Evolutionary conservation across 2,888 invertebrate species (phyloP).

Genomic region (Sepioteuthis lessoniana): DNA sequence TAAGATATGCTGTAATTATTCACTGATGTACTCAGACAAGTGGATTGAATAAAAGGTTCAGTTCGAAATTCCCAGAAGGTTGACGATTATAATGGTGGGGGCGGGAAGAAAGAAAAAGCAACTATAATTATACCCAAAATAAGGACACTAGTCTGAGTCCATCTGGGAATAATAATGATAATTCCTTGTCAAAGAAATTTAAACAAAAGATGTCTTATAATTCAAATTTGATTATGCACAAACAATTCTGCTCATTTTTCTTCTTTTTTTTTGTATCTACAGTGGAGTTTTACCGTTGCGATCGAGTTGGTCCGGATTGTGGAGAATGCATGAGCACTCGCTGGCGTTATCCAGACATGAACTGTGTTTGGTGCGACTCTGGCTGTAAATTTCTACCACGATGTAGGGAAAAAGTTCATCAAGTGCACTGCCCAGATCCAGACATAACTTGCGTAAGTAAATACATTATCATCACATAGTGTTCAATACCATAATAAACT

Average conservation of each 20-base stretch:
- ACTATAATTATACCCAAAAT: too few species aligned
- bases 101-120: too few species aligned
- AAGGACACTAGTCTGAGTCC: too few species aligned
- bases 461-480: background rate
- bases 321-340: conserved; percentile 92
- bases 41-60: too few species aligned
- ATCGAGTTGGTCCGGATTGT: conserved; percentile 93
- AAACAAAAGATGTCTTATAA: too few species aligned
- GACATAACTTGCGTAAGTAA: conserved; percentile 71
- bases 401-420: conserved; percentile 78
- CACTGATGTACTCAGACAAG: too few species aligned
- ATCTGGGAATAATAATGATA: too few species aligned
- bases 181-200: too few species aligned
- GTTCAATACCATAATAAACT: background rate
- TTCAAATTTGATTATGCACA: conserved; percentile 47
- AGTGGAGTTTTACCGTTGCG: conserved; percentile 95
- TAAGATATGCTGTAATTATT: too few species aligned
- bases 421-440: conserved; percentile 87
- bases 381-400: conserved; percentile 71
- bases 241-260: background rate
- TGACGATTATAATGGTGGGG: too few species aligned
- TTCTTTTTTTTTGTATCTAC: conserved; percentile 49
- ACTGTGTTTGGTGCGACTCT: conserved; percentile 97
- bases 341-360: conserved; percentile 81
- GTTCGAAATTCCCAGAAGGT: too few species aligned